phyloP scores from a whole-genome alignment of 2,888 invertebrate genomes.

The Leptinotarsa peninsularis region DNA sequence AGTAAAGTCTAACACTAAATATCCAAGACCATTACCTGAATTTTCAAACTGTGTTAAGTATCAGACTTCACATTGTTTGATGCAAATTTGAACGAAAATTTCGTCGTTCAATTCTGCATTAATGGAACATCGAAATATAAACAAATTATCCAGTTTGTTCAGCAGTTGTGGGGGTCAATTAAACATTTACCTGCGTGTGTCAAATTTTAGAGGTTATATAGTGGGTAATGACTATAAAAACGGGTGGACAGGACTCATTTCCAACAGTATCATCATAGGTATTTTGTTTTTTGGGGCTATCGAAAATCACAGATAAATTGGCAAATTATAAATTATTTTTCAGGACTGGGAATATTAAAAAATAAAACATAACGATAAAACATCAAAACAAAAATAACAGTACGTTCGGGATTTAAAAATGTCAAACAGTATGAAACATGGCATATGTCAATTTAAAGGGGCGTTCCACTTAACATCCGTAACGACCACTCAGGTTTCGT shows the following conservation, averaged over 20 bases:
- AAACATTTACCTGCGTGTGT: not conserved
- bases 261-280: not conserved
- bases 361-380: not conserved
- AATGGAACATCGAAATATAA: not conserved
- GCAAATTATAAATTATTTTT: not conserved
- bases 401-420: not conserved
- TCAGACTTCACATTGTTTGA: not conserved
- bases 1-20: no score
- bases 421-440: not conserved
- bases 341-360: not conserved
- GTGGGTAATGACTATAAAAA: not conserved
- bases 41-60: not conserved
- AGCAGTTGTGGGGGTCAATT: not conserved
- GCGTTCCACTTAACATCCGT: no score
- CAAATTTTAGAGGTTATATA: slow-evolving; percentile 10
- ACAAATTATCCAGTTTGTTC: not conserved
- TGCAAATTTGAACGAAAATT: not conserved
- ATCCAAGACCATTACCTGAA: not conserved
- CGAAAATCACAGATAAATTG: not conserved
- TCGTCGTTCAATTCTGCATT: not conserved
- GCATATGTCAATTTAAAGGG: no score
- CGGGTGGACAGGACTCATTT: not conserved
- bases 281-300: not conserved
- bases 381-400: not conserved
- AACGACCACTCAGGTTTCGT: no score